Conservation (phyloP, 2,888 invertebrate species). For the Fragum fragum region DNA sequence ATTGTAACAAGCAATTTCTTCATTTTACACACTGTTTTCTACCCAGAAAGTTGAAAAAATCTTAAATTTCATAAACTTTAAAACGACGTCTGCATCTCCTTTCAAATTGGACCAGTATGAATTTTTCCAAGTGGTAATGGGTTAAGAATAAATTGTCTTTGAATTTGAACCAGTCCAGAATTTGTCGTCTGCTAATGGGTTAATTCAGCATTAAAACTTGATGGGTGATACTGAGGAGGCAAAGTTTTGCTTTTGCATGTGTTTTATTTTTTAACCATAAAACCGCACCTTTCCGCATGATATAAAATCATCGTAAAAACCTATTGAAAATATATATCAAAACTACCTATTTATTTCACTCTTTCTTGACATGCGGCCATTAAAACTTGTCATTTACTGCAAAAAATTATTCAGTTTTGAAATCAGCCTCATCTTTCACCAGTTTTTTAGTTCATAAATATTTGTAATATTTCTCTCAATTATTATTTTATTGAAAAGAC, state of each 20-base stretch:
- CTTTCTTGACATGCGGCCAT: background rate
- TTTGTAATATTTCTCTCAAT: slow-evolving; percentile 11
- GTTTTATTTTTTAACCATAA: background rate
- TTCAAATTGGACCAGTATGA: no score
- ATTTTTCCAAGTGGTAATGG: no score
- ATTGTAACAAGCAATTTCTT: no score
- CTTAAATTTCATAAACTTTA: no score
- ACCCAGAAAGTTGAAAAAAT: no score
- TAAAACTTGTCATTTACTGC: slow-evolving; percentile 12
- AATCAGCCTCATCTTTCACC: background rate
- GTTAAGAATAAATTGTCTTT: no score
- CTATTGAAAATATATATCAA: slow-evolving; percentile 14
- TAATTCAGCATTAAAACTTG: no score
- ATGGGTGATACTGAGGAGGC: no score
- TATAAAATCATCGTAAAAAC: slow-evolving; percentile 7
- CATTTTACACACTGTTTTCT: no score
- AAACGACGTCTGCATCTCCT: no score
- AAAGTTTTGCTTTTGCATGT: background rate
- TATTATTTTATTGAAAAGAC: background rate
- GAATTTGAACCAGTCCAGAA: no score
- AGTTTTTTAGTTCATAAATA: slow-evolving; percentile 14
- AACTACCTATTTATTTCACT: background rate
- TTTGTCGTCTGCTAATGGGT: no score
- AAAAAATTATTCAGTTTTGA: slow-evolving; percentile 11
- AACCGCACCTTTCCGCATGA: background rate